Base-by-base conservation (phyloP, 2,113 vertebrate species). In the Stigmatopora argus region DNA sequence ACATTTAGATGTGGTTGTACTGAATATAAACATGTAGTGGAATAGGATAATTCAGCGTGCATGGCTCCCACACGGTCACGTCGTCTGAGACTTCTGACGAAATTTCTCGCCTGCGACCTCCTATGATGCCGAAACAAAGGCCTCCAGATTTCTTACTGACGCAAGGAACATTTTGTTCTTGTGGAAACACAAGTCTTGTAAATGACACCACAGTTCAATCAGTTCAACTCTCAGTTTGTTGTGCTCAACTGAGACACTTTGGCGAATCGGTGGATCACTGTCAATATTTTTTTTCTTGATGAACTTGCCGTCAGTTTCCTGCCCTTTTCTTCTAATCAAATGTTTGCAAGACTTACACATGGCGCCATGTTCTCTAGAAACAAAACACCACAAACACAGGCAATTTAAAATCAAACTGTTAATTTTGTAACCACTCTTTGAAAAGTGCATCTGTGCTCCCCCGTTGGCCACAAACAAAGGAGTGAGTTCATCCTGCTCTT, bases 1-100 rank as follows among this genome's bases (percentile, higher is more conserved):
- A 98, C 96, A 98, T 94, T 94, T 94, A 98, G 94, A 96, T 97
- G 95, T 95, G 92, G 92, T 96, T 93, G 87, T 95, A 95, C 94
- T 93, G 89, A 94, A 96, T 96, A 97, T 94, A 95, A 98, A 98
- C 95, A 96, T 96, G 95, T 83, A 87, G 85, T 85, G 84, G 94
- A 93, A 91, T 97, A 96, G 95, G 94, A 95, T 96, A 94, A 91
- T 93, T 87, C 92, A 93, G 92, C 96, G 95, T 98, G 95, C 96
- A 99, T 94, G 93, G 94, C 92, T 94, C 91, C 90, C 90, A 84
- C 92, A 82, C 93, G 90, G 91, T 92, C 90, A 83, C 87, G 85
- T 88, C 87, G 86, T 88, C 72, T 56, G 90, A 88, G 92, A 89
- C 89, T 87, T 78, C 69, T 83, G 86, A 90, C 90, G 49, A 66